phyloP scores from a whole-genome alignment of 2,888 invertebrate species.

The Chymomyza procnemis region DNA sequence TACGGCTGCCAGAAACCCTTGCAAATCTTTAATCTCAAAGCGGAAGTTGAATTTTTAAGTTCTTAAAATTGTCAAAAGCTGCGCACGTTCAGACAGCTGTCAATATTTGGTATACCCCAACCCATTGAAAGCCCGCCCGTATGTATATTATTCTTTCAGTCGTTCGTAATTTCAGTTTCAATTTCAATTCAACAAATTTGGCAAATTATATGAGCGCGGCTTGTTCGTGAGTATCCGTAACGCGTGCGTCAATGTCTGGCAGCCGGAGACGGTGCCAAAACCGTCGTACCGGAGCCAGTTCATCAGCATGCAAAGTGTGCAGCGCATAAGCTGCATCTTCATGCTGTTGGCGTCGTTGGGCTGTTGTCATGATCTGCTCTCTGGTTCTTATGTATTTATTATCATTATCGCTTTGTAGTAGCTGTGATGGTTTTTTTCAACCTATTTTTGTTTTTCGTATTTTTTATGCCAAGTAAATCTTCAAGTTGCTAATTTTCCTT shows the following conservation, averaged over 20 bases:
- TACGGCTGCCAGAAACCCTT: no score
- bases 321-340: neutral
- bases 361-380: neutral
- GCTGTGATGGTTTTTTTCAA: conserved; percentile 35
- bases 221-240: no score
- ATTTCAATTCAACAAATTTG: neutral
- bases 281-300: neutral
- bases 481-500: conserved; percentile 35
- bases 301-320: conserved; percentile 51
- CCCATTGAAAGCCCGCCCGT: no score
- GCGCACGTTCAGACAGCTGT: neutral
- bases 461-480: conserved; percentile 46
- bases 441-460: conserved; percentile 45
- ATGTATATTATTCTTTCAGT: neutral
- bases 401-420: neutral
- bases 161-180: neutral
- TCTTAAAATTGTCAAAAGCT: neutral
- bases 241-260: neutral
- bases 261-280: neutral
- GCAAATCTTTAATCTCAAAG: neutral
- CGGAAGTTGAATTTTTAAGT: neutral
- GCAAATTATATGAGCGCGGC: neutral
- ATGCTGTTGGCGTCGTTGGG: neutral
- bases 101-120: neutral
- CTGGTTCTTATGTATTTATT: conserved; percentile 1